Evolutionary conservation across 2,888 invertebrate species (phyloP).

Genomic region (Diploptera punctata): DNA sequence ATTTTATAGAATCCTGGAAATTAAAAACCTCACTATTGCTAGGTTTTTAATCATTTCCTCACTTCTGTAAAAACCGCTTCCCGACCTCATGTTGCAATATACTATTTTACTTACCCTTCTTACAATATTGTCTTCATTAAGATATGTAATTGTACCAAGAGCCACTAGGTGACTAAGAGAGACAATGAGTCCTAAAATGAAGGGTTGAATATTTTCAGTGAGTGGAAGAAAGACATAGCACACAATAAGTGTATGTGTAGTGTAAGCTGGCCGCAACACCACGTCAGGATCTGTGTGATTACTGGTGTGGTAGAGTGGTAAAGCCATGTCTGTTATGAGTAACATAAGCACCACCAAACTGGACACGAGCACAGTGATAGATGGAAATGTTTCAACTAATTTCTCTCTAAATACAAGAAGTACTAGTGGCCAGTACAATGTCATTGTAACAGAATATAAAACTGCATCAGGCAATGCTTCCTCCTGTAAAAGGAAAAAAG

Average conservation of each 20-base stretch:
- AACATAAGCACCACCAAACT: conserved; percentile 58
- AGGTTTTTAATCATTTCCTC: no score
- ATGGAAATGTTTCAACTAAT: conserved; percentile 53
- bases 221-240: conserved; percentile 86
- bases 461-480: conserved; percentile 57
- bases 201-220: conserved; percentile 72
- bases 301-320: conserved; percentile 68
- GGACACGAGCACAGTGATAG: conserved; percentile 56
- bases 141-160: conserved; percentile 64
- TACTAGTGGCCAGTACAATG: conserved; percentile 56
- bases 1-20: no score
- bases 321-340: conserved; percentile 65
- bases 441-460: conserved; percentile 55
- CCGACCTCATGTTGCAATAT: no score
- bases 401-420: conserved; percentile 58
- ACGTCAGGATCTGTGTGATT: not conserved
- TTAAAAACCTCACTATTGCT: no score
- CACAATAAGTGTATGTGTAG: conserved; percentile 75
- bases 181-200: conserved; percentile 71
- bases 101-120: conserved; percentile 56
- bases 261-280: conserved; percentile 68
- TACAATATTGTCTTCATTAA: conserved; percentile 52
- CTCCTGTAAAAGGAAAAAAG: conserved; percentile 48
- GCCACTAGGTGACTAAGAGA: conserved; percentile 69
- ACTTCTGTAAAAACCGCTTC: no score